Conservation (phyloP, 2,888 invertebrate species). For the Agrilus mali region DNA sequence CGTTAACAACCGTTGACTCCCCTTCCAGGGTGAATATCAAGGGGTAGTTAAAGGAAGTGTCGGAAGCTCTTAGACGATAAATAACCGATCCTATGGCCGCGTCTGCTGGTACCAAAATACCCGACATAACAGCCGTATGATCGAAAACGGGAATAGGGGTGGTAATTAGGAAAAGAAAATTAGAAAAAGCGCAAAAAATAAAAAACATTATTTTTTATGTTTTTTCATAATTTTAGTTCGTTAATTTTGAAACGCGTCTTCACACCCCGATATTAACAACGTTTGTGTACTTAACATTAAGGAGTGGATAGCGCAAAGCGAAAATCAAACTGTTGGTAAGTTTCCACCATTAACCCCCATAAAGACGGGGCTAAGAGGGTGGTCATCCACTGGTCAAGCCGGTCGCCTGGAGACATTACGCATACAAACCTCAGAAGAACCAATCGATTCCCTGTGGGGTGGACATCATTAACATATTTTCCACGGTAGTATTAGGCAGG, state of each 20-base stretch:
- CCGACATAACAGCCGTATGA: conserved; percentile 68
- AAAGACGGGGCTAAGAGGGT: too few relatives aligned
- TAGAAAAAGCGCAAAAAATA: too few relatives aligned
- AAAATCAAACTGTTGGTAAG: too few relatives aligned
- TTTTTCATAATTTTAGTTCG: neutral
- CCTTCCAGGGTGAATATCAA: conserved; percentile 66
- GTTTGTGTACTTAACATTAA: too few relatives aligned
- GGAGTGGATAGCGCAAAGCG: too few relatives aligned
- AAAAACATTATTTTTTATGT: neutral
- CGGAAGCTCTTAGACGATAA: conserved; percentile 77
- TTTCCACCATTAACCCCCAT: too few relatives aligned
- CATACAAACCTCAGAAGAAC: conserved; percentile 18
- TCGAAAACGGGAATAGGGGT: conserved; percentile 75
- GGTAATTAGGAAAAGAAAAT: conserved; percentile 12
- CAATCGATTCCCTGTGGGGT: conserved; percentile 18
- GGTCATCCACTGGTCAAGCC: conserved; percentile 23
- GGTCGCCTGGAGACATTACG: conserved; percentile 27
- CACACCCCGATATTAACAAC: too few relatives aligned
- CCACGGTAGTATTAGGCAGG: too few relatives aligned
- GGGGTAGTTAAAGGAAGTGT: conserved; percentile 80
- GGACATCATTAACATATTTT: too few relatives aligned
- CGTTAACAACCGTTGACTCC: conserved; percentile 61
- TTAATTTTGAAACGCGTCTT: too few relatives aligned
- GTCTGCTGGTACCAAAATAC: conserved; percentile 72
- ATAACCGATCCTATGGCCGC: conserved; percentile 73